These are phyloP conservation scores for Chrysemys picta DNA, from an alignment of 2,113 vertebrate genomes.

Conservation along the genomic window DNA sequence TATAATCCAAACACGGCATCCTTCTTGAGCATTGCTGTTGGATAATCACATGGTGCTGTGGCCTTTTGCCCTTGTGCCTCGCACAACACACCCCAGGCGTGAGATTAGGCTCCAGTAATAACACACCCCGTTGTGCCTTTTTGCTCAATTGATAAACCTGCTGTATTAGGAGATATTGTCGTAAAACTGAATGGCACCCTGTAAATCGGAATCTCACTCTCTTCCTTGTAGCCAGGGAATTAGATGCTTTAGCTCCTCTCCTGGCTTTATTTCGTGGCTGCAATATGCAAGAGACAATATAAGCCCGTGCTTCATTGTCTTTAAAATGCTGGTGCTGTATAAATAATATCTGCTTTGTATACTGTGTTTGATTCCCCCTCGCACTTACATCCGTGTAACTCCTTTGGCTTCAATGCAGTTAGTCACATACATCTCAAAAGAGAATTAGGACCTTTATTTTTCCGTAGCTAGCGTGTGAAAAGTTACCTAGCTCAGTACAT, in stretches of 20 bases:
- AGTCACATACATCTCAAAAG: background rate
- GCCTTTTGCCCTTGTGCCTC: conserved; percentile 64
- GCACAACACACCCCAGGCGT: conserved; percentile 67
- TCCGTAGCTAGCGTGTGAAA: background rate
- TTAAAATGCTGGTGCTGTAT: conserved; percentile 62
- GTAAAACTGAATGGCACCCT: conserved; percentile 75
- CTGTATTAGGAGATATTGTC: conserved; percentile 72
- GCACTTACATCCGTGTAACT: background rate
- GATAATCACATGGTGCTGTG: conserved; percentile 65
- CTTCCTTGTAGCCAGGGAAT: conserved; percentile 54
- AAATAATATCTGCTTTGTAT: conserved; percentile 61
- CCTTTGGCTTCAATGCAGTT: background rate
- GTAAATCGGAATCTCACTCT: conserved; percentile 72
- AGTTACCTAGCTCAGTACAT: fast-evolving
- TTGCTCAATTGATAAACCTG: conserved; percentile 72
- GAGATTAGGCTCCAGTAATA: conserved; percentile 72
- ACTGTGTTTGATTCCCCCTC: conserved; percentile 37
- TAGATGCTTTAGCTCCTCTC: conserved; percentile 55
- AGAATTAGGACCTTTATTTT: background rate
- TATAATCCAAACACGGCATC: conserved; percentile 63
- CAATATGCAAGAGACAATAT: conserved; percentile 68
- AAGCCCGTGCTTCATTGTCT: conserved; percentile 65
- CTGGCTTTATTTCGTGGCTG: conserved; percentile 64
- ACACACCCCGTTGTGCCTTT: conserved; percentile 70
- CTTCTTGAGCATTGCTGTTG: conserved; percentile 58